Conservation (phyloP, 2,797 vertebrate genomes). For the Helarctos malayanus region DNA sequence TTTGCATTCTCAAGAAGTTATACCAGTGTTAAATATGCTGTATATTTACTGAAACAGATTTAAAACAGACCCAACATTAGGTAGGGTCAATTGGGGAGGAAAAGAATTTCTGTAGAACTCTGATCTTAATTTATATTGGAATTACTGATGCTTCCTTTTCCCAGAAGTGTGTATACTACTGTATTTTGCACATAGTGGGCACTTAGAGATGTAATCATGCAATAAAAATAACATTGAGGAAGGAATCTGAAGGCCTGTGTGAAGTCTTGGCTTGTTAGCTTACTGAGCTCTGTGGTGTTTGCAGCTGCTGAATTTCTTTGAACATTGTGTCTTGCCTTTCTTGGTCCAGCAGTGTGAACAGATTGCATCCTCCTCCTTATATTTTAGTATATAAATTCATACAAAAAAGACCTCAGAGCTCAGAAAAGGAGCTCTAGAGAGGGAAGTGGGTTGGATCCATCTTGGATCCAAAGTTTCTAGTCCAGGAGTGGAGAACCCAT, state of each 20-base stretch:
- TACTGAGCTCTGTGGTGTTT: constrained; percentile 33
- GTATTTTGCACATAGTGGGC: background rate
- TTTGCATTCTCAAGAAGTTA: constrained; percentile 6
- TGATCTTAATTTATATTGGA: constrained; percentile 36
- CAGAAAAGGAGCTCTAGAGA: constrained; percentile 17
- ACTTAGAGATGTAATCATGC: background rate
- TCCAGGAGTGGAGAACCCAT: background rate
- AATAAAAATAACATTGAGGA: background rate
- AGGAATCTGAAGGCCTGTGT: background rate
- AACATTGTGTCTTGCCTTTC: background rate
- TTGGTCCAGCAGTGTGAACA: background rate
- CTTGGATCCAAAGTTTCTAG: background rate
- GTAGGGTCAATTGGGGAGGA: background rate
- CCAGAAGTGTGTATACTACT: background rate
- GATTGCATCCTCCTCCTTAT: background rate
- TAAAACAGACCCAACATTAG: background rate
- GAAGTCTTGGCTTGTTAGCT: background rate
- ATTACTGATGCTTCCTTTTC: background rate
- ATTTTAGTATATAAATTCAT: background rate
- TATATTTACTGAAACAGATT: background rate
- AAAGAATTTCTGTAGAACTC: background rate
- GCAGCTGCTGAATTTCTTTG: background rate
- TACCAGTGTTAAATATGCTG: background rate
- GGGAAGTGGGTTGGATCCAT: background rate
- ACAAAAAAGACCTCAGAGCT: background rate